phyloP scores from a whole-genome alignment of 1,140 invertebrate genomes.

The Drosophila trapezifrons region DNA sequence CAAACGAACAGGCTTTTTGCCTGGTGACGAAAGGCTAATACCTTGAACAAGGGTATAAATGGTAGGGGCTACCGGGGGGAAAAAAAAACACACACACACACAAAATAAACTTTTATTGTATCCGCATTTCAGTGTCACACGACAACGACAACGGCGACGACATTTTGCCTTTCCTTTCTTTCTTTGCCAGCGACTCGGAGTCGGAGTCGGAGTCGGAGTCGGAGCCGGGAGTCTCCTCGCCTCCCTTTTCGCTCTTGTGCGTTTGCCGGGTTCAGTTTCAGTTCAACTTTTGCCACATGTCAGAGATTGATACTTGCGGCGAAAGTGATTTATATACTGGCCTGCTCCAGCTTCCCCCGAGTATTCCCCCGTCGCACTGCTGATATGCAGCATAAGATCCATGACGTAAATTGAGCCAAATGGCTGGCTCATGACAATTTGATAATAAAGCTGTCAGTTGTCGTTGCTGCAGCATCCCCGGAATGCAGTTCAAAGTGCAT shows the following conservation, averaged over 20 bases:
- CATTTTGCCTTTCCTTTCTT: conserved; percentile 56
- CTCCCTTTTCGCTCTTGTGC: conserved; percentile 12
- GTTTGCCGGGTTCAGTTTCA: conserved; percentile 48
- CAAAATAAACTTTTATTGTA: conserved; percentile 78
- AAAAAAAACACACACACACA: conserved; percentile 12
- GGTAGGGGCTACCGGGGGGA: not conserved
- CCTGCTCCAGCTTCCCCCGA: conserved; percentile 14
- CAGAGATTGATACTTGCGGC: conserved; percentile 81
- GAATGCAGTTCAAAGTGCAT: conserved; percentile 56
- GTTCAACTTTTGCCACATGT: conserved; percentile 65
- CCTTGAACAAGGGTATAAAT: conserved; percentile 23
- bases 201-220: too few relatives aligned
- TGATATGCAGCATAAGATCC: conserved; percentile 46
- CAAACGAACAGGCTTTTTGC: not conserved
- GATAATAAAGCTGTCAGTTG: conserved; percentile 73
- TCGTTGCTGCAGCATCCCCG: conserved; percentile 21
- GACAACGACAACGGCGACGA: conserved; percentile 51
- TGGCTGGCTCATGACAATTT: conserved; percentile 76
- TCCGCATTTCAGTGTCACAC: conserved; percentile 79
- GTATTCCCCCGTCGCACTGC: conserved; percentile 15
- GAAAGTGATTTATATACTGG: conserved; percentile 80
- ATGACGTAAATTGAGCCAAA: conserved; percentile 77
- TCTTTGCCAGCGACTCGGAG: not conserved
- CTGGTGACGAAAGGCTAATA: conserved; percentile 3
- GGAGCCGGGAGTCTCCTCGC: conserved; percentile 11